Base-by-base conservation (phyloP, 2,113 vertebrate species). In the Mustelus asterias region DNA sequence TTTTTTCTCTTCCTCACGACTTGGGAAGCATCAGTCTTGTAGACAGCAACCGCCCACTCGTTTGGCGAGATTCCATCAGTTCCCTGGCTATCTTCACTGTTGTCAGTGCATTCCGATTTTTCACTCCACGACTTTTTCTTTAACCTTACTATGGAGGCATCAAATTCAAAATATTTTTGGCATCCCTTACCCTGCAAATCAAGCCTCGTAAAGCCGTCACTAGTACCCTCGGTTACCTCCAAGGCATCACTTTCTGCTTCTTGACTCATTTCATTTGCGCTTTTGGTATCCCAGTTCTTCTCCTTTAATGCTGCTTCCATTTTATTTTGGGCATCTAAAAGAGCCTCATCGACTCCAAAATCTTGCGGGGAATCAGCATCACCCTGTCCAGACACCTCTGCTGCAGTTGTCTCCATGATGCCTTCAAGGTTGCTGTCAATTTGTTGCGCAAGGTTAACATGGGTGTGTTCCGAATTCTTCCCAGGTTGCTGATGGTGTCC, bases 101-200 rank as follows among this genome's bases (percentile, higher is more conserved):
- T 97, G n/a, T 97, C 97, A 6, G 96, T 0, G 90, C 96, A 72
- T 22, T 98, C 98, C 95, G 97, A 97, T 83, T 98, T 98, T 54
- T 95, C 94, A 72, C 26, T 76, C 41, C 67, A 29, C 0, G 98
- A 96, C 10, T 97, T 96, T 93, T 96, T 96, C 97, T 98, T 99
- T 96, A 99, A 97, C 94, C 98, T 98, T 70, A 99, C 97, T 96
- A 99, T 99, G 95, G 98, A 99, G 70, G 98, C 97, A 97, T 99
- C 99, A 96, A 99, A 99, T 14, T 97, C 97, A 41, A 93, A 63
- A 2, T 96, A 97, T 96, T 96, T 97, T 90, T 96, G 96, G 89
- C 97, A 96, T 54, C 97, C 97, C 24, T 96, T 97, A 16, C 97
- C 96, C 18, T 96, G 83, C n/a, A 80, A 72, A 13, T 96, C 97